Conservation (phyloP, 2,888 invertebrate species). For the Isoperla grammatica region DNA sequence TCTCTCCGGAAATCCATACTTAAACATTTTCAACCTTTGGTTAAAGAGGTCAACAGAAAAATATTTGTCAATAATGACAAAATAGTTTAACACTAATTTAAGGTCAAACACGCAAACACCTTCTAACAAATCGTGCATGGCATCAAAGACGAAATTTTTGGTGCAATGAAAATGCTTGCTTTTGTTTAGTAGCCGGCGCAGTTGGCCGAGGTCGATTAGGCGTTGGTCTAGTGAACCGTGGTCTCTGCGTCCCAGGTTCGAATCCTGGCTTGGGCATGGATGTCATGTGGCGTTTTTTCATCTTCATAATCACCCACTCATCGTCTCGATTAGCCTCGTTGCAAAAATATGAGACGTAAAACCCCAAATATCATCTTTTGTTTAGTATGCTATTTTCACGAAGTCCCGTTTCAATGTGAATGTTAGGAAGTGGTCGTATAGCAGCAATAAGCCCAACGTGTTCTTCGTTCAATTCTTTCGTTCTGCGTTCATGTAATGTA, state of each 20-base stretch:
- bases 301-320: no score
- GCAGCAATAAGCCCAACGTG: background rate
- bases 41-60: background rate
- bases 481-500: conserved; percentile 18
- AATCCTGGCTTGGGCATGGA: no score
- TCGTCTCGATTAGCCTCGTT: no score
- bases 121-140: conserved; percentile 25
- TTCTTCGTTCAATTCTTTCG: no score
- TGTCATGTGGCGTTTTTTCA: no score
- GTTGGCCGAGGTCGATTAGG: no score
- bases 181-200: no score
- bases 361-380: conserved; percentile 17
- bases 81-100: conserved; percentile 5
- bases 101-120: conserved; percentile 30
- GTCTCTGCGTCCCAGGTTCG: no score
- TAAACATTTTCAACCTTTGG: background rate
- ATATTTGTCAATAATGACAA: background rate
- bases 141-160: conserved; percentile 21
- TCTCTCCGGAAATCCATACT: background rate
- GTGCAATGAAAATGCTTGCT: conserved; percentile 20
- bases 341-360: no score
- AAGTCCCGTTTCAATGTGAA: conserved; percentile 21
- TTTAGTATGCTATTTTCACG: conserved; percentile 23
- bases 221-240: no score
- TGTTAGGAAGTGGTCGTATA: conserved; percentile 1